Evolutionary conservation across 2,888 invertebrate genomes (phyloP).

Genomic region (Nowickia ferox): DNA sequence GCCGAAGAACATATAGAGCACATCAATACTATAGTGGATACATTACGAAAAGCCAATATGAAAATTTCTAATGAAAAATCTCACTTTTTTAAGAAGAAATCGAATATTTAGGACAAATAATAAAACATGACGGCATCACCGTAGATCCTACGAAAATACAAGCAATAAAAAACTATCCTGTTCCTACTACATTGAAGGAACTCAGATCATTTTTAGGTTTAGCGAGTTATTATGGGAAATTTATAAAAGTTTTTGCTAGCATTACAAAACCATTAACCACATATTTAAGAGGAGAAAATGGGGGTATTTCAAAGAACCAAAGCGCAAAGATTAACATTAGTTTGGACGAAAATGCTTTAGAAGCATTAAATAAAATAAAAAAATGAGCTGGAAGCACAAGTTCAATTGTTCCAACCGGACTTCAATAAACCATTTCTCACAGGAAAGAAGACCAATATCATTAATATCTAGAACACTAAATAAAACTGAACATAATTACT

Average conservation of each 20-base stretch:
- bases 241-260: too few species aligned
- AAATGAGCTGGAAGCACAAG: background rate
- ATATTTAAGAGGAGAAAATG: too few species aligned
- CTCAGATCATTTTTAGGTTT: too few species aligned
- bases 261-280: too few species aligned
- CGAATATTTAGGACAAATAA: constrained; percentile 4
- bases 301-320: background rate
- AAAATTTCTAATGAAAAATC: background rate
- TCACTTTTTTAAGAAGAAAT: constrained; percentile 7
- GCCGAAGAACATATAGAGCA: too few species aligned
- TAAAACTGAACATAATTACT: background rate
- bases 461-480: background rate
- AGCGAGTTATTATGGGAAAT: too few species aligned
- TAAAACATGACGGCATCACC: constrained; percentile 12
- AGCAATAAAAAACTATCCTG: constrained; percentile 5
- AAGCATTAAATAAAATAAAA: background rate
- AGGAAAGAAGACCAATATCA: background rate
- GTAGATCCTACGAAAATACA: constrained; percentile 10
- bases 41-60: too few species aligned
- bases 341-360: background rate
- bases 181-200: background rate
- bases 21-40: too few species aligned
- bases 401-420: too few species aligned
- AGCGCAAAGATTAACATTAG: constrained; percentile 10
- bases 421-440: too few species aligned